Evolutionary conservation across 2,113 vertebrate genomes (phyloP), one percentile per base, ranked within the genome.

Genomic region (Boulengeromyrus knoepffleri): DNA sequence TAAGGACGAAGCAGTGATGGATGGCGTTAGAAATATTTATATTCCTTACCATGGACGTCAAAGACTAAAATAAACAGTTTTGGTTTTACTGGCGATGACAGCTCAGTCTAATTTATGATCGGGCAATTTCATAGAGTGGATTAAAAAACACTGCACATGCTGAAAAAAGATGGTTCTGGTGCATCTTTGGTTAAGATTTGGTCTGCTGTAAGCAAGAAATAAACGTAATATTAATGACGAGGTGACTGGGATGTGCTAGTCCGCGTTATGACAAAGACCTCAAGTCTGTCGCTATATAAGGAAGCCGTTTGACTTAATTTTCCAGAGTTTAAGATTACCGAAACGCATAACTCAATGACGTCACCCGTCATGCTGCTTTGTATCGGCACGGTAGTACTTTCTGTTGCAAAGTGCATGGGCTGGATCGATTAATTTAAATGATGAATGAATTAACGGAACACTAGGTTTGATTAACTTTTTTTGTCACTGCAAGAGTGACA

Each of bases 1-100:
- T 50, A 36, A 19, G 49, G 49, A 89, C 31, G 50, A 15, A 89
- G 88, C 50, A 52, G 31, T 58, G 88, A 89, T 89, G 74, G 50
- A 84, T 89, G 74, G 36, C 77, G 52, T 53, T 56, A 84, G 49
- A 89, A 89, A 84, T 83, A 84, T 89, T 89, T 89, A 89, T 89
- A 42, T 89, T 80, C 47, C 88, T 80, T 89, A 24, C 62, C 88
- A 77, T 17, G 46, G 47, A 83, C 49, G 47, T 80, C 88, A 89
- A 89, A 89, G 31, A 19, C 88, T 42, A 42, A 84, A 80, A 31
- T 47, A 84, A 89, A 89, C 77, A 83, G 77, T 56, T 77, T 45
- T 84, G 50, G 31, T 53, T 56, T 56, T 84, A 84, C 46, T 27
- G 17, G 47, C 39, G 74, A 84, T 84, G 88, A 89, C 88, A 89